Conservation (phyloP, 1,140 invertebrate genomes). For the Reticulitermes speratus region DNA sequence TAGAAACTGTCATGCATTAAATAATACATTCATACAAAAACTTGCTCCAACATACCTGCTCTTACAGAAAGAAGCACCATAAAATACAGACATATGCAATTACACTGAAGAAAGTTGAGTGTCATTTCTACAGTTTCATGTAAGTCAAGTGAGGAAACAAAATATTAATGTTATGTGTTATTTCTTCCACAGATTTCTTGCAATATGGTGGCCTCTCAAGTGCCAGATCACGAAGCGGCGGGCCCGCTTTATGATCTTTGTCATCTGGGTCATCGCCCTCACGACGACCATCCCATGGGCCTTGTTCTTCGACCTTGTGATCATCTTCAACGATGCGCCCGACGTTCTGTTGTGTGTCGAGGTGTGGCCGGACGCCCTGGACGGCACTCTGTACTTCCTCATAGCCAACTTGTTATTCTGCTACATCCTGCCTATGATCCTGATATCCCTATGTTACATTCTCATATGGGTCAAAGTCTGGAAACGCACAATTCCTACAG, state of each 20-base stretch:
- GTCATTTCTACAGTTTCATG: too few relatives aligned
- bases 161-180: background rate
- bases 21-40: too few relatives aligned
- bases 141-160: too few relatives aligned
- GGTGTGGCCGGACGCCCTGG: slow-evolving; percentile 77
- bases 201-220: slow-evolving; percentile 92
- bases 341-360: slow-evolving; percentile 75
- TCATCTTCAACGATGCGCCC: slow-evolving; percentile 68
- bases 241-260: slow-evolving; percentile 80
- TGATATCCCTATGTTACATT: slow-evolving; percentile 90
- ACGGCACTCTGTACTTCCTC: slow-evolving; percentile 82
- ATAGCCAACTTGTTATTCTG: slow-evolving; percentile 86
- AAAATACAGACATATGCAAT: too few relatives aligned
- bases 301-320: slow-evolving; percentile 81
- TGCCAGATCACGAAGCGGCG: slow-evolving; percentile 85
- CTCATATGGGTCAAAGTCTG: slow-evolving; percentile 92
- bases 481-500: slow-evolving; percentile 81
- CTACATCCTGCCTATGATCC: slow-evolving; percentile 88
- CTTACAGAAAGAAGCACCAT: too few relatives aligned
- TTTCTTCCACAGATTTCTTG: slow-evolving; percentile 84
- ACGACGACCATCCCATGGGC: slow-evolving; percentile 86
- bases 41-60: too few relatives aligned
- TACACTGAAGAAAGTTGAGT: too few relatives aligned
- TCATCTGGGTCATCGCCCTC: slow-evolving; percentile 87
- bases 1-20: too few relatives aligned